These are phyloP conservation scores for Chlorodrepanis virens DNA, from an alignment of 2,113 vertebrate species.

Conservation along the genomic window DNA sequence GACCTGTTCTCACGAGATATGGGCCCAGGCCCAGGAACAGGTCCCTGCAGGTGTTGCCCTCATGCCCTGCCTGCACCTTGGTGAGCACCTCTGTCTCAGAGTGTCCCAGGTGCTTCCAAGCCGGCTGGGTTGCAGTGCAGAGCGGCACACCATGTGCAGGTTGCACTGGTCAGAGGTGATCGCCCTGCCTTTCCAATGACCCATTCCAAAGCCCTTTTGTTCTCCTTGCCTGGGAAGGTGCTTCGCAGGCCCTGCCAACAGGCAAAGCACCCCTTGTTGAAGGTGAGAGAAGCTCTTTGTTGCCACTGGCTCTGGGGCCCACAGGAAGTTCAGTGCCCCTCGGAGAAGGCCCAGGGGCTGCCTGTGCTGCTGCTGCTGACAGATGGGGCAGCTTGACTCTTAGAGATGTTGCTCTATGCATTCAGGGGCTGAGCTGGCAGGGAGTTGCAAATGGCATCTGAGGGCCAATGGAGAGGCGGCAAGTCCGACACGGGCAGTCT, in stretches of 20 bases:
- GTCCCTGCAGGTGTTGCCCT: neutral
- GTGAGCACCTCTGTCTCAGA: too few species aligned
- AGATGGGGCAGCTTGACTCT: neutral
- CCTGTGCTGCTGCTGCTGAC: neutral
- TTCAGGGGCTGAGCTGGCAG: neutral
- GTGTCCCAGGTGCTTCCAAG: too few species aligned
- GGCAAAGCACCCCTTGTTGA: too few species aligned
- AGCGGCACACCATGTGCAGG: neutral
- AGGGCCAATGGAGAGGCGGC: too few species aligned
- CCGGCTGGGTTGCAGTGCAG: neutral
- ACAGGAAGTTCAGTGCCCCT: neutral
- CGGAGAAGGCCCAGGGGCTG: too few species aligned
- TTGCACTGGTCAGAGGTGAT: neutral
- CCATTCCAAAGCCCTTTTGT: neutral
- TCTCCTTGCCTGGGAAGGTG: neutral
- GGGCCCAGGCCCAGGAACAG: neutral
- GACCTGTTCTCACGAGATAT: neutral
- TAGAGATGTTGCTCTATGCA: too few species aligned
- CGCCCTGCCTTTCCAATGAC: neutral
- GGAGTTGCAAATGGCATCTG: too few species aligned
- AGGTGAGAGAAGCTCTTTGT: neutral
- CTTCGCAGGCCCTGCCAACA: accelerated
- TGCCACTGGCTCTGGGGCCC: accelerated
- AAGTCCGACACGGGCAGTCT: neutral
- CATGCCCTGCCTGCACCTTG: too few species aligned